A percentile compares a stretch with the other conserved stretches of the same genome.
These are phyloP conservation scores for Lysandra bellargus DNA, from an alignment of 2,888 invertebrate species.

Conservation along the genomic window DNA sequence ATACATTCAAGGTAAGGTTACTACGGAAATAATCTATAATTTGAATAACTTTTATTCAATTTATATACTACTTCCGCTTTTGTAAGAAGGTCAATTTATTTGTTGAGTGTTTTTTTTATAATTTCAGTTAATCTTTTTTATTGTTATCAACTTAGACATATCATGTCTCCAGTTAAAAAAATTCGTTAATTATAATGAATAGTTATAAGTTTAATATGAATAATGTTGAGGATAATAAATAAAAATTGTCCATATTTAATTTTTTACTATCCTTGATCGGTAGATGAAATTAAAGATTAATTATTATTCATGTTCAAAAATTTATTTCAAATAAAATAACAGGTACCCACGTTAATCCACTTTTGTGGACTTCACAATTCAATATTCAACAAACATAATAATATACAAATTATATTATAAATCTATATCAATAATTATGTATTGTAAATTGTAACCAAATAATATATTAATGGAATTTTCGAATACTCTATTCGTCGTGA, in stretches of 20 bases:
- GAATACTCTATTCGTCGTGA: constrained; percentile 26
- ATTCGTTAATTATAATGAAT: not conserved
- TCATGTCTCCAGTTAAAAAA: not conserved
- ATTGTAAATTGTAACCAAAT: constrained; percentile 28
- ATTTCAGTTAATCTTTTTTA: not conserved
- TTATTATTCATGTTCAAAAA: not conserved
- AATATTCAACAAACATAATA: constrained; percentile 26
- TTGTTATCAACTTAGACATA: not conserved
- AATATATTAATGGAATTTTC: constrained; percentile 26
- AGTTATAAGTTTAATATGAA: not conserved
- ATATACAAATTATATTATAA: constrained; percentile 20
- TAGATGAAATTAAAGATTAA: not conserved
- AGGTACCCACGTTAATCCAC: constrained; percentile 20
- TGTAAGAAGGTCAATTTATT: not conserved
- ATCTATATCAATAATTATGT: constrained; percentile 13
- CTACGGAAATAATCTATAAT: too few relatives aligned
- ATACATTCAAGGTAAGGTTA: too few relatives aligned
- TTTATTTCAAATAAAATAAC: constrained; percentile 31
- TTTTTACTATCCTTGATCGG: not conserved
- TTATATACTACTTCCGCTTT: too few relatives aligned
- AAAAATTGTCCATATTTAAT: not conserved
- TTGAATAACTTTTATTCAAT: too few relatives aligned
- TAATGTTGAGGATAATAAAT: not conserved
- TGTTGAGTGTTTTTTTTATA: not conserved
- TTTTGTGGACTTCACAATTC: constrained; percentile 11